Conservation (phyloP, 2,888 invertebrate genomes). For the Ophraella communa region DNA sequence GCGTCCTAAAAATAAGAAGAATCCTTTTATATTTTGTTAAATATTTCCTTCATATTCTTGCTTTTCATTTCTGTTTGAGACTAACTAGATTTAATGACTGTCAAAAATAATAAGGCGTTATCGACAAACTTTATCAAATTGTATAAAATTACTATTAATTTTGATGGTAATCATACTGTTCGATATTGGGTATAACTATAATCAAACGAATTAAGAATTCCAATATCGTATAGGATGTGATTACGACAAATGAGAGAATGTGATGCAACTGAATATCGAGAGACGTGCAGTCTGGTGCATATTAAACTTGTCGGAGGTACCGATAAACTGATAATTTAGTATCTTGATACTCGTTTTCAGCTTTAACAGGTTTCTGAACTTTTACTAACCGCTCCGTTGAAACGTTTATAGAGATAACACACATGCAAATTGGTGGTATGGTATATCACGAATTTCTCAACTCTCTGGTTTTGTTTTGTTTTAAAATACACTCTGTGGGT, state of each 20-base stretch:
- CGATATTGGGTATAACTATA: neutral
- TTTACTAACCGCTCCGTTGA: constrained; percentile 11
- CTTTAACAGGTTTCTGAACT: constrained; percentile 18
- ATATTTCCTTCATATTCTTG: no score
- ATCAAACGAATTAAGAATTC: neutral
- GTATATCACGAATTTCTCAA: neutral
- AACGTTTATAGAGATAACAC: neutral
- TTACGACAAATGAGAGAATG: constrained; percentile 6
- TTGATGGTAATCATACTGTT: neutral
- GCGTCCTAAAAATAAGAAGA: no score
- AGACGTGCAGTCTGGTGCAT: constrained; percentile 6
- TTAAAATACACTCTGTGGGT: no score
- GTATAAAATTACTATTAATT: neutral
- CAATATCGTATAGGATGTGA: neutral
- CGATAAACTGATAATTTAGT: constrained; percentile 16
- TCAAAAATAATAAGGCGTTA: no score
- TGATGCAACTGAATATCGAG: constrained; percentile 6
- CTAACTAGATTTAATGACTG: no score
- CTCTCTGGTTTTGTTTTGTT: neutral
- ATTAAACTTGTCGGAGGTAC: constrained; percentile 4
- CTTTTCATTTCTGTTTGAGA: no score
- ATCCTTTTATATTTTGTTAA: no score
- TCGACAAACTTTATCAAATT: neutral
- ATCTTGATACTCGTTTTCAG: constrained; percentile 18
- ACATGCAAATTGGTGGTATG: constrained; percentile 2